Base-by-base conservation (phyloP, 2,797 vertebrate species). In the Acipenser ruthenus region DNA sequence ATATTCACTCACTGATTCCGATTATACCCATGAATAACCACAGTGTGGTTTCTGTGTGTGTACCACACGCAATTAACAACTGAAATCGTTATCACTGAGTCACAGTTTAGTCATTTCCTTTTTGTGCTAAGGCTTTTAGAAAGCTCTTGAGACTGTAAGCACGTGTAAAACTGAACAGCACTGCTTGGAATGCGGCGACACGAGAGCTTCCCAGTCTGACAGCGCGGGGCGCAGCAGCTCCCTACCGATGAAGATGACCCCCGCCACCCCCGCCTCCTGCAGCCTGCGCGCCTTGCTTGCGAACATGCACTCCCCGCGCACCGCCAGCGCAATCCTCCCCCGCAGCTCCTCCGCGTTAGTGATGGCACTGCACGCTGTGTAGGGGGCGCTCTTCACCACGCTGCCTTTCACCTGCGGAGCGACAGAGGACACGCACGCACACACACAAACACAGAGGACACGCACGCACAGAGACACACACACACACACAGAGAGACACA, bases 261-360 rank as follows among this genome's bases (percentile, higher is more conserved):
- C 91, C 1, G 77, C 77, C 67, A 80, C 89, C 63, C 88, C 89
- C 0, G 87, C 87, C 50, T 86, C 81, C 75, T 92, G 90, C 12
- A 92, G 81, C 50, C 78, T 74, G 4, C 87, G 87, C 68, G 90
- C 89, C 74, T 92, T 92, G 47, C 69, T 83, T 48, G 88, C 89
- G 65, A 92, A 92, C 90, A 91, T 91, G 75, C 91, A 92, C 72
- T 88, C 86, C 1, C 91, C 91, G 1, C 91, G 86, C 65, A 89
- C 74, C 0, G 80, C 84, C 74, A 92, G 53, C 1, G 84, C 88
- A 2, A 92, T 83, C 10, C 60, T 80, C 8, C 89, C 89, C 56
- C 69, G 78, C 9, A 92, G 70, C 70, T 79, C 78, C 5, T 6
- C 72, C 1, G 73, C 50, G 6, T 92, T 91, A 47, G 86, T 74